phyloP scores from a whole-genome alignment of 35 echinoderm and acorn worm species.

The Eucidaris tribuloides region DNA sequence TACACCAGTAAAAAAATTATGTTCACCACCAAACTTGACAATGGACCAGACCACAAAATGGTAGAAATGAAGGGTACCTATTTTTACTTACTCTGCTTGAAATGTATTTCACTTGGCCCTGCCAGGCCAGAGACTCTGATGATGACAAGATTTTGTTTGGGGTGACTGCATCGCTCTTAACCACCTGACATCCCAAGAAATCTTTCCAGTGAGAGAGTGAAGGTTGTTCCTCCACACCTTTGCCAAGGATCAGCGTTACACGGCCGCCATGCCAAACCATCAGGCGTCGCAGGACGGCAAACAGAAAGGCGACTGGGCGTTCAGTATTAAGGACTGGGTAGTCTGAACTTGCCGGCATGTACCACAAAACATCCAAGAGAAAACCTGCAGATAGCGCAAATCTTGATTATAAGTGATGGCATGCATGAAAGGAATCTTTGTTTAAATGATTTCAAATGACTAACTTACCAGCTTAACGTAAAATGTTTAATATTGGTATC shows the following conservation, averaged over 20 bases:
- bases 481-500: no score
- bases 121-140: conserved; percentile 13
- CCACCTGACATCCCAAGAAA: background rate
- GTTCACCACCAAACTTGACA: background rate
- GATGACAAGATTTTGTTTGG: background rate
- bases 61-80: background rate
- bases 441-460: no score
- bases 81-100: conserved; percentile 2
- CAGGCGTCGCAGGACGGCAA: conserved; percentile 3
- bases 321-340: conserved; percentile 7
- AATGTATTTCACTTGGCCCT: conserved; percentile 5
- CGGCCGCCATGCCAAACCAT: background rate
- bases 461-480: no score
- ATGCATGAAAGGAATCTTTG: no score
- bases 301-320: background rate
- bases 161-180: background rate
- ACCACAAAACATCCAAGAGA: conserved; percentile 12
- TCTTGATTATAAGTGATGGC: no score
- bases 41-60: background rate
- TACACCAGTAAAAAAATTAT: no score
- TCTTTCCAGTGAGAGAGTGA: background rate
- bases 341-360: conserved; percentile 7
- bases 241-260: background rate
- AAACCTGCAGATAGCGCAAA: no score
- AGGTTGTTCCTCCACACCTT: conserved; percentile 5